phyloP scores from a whole-genome alignment of 2,797 vertebrate genomes.

The Aeoliscus strigatus region DNA sequence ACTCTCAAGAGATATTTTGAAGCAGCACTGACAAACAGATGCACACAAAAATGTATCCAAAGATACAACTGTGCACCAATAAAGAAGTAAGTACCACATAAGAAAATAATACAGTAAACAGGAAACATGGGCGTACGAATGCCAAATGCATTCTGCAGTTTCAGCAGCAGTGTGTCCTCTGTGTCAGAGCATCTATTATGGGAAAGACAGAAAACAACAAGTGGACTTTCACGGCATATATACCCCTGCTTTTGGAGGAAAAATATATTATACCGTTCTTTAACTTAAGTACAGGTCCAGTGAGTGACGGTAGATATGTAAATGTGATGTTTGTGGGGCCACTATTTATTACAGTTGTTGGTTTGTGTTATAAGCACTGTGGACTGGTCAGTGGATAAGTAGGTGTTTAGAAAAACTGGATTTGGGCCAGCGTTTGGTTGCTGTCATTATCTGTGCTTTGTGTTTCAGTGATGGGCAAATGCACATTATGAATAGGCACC shows the following conservation, averaged over 20 bases:
- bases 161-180: conserved; percentile 57
- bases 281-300: conserved; percentile 43
- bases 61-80: conserved; percentile 37
- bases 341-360: conserved; percentile 54
- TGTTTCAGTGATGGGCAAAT: conserved; percentile 62
- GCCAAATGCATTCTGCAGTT: conserved; percentile 64
- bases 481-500: conserved; percentile 65
- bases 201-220: conserved; percentile 53
- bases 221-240: conserved; percentile 13
- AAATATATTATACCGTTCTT: conserved; percentile 32
- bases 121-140: conserved; percentile 69
- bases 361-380: conserved; percentile 41
- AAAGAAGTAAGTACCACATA: conserved; percentile 50
- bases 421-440: conserved; percentile 47
- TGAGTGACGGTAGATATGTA: conserved; percentile 40
- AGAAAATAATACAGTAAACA: conserved; percentile 72
- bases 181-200: conserved; percentile 59
- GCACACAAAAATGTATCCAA: conserved; percentile 29
- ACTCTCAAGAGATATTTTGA: conserved; percentile 6
- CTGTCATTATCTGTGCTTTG: conserved; percentile 70
- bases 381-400: conserved; percentile 42
- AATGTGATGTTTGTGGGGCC: conserved; percentile 38
- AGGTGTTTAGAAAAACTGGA: conserved; percentile 37
- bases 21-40: neutral
- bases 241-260: conserved; percentile 18